Evolutionary conservation across 1,140 invertebrate species (phyloP), one percentile per base, ranked within the genome.

Genomic region (Meloidogyne floridensis): DNA sequence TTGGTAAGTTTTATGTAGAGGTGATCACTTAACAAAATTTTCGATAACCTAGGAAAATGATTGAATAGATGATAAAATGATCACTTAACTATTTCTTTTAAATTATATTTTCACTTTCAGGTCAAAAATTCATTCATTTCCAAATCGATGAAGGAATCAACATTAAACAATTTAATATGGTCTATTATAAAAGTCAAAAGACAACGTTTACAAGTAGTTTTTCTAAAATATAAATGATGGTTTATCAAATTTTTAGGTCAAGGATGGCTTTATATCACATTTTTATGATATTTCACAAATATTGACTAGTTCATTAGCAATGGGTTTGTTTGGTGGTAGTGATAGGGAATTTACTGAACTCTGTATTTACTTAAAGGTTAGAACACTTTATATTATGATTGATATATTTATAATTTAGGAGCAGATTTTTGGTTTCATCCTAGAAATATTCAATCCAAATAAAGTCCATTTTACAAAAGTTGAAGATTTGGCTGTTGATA

Each of bases 201-300:
- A 20, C 56, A 72, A 20, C 71, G 80, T 20, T 56, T 84, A n/a
- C 83, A 77, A 54, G 80, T 83, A 47, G 15, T 4, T 18, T 13
- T 20, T 74, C 11, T 18, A 51, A 9, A 10, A 76, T 3, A 15
- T 20, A 20, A 8, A 7, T 13, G n/a, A 83, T 70, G 9, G 32
- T 15, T 56, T 42, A 43, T n/a, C 32, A 2, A n/a, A 3, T 20
- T 82, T 84, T 65, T 54, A 84, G 84, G 65, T 86, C 69, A 43
- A 56, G 20, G 82, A 86, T 73, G 85, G 85, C 1, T 86, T 86
- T 59, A 80, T 86, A 72, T 77, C 84, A 32, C 85, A 85, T 43
- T 86, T 86, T 54, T 86, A 86, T 54, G 86, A 86, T 70, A 86
- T 86, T 59, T 87, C 85, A 43, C 81, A 81, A 73, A 84, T 87